phyloP scores from a whole-genome alignment of 2,888 invertebrate genomes.

The Liposcelis brunnea region DNA sequence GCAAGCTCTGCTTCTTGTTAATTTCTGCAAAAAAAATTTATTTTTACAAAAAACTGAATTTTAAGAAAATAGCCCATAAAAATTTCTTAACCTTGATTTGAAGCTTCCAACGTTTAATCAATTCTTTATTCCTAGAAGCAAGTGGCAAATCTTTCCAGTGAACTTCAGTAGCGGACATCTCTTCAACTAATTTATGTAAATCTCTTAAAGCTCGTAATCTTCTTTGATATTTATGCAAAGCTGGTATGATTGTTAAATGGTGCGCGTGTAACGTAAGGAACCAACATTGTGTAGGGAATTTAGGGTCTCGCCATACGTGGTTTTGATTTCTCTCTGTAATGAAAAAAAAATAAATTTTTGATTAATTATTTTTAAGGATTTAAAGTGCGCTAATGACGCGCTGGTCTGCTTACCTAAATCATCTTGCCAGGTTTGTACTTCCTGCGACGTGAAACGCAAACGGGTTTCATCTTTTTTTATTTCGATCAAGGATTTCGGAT shows the following conservation, averaged over 20 bases:
- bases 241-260: conserved; percentile 79
- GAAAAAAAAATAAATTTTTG: neutral
- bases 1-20: conserved; percentile 55
- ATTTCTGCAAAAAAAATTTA: conserved; percentile 15
- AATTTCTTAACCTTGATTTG: conserved; percentile 63
- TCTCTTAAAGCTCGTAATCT: conserved; percentile 62
- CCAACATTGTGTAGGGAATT: conserved; percentile 95
- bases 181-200: conserved; percentile 67
- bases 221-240: conserved; percentile 67
- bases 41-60: neutral
- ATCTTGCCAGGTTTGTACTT: conserved; percentile 59
- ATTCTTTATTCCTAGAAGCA: conserved; percentile 60
- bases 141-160: conserved; percentile 65
- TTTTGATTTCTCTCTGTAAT: neutral
- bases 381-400: too few relatives aligned
- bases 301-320: conserved; percentile 56
- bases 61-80: neutral
- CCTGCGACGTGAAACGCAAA: conserved; percentile 63
- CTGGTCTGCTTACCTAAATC: conserved; percentile 40
- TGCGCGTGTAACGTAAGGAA: conserved; percentile 89
- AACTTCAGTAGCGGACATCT: conserved; percentile 60
- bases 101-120: conserved; percentile 72
- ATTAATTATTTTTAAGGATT: too few relatives aligned
- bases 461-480: conserved; percentile 62
- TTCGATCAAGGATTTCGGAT: conserved; percentile 53